Conservation (phyloP, 2,888 invertebrate genomes). For the Papilio demoleus region DNA sequence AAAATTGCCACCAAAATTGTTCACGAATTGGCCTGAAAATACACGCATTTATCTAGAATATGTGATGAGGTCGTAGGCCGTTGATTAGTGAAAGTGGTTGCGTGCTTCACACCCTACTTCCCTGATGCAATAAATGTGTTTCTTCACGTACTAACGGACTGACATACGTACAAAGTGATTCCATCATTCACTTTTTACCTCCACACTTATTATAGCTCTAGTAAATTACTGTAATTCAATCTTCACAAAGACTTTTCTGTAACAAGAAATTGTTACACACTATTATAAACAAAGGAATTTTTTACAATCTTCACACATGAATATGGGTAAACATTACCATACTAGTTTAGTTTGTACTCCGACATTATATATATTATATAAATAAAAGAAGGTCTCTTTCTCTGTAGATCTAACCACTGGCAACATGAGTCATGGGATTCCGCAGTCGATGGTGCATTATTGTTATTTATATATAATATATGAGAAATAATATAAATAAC, state of each 20-base stretch:
- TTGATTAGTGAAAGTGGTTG: conserved; percentile 45
- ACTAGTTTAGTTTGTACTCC: too few relatives aligned
- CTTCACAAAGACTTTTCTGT: neutral
- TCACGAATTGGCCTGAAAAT: conserved; percentile 11
- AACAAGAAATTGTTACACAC: conserved; percentile 13
- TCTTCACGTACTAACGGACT: conserved; percentile 21
- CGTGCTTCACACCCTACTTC: conserved; percentile 32
- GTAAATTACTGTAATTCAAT: conserved; percentile 15
- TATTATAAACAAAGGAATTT: neutral
- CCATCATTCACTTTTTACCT: conserved; percentile 14
- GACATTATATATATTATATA: too few relatives aligned
- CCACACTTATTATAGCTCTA: conserved; percentile 12
- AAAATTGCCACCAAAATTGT: neutral
- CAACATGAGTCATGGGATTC: too few relatives aligned
- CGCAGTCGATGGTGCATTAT: too few relatives aligned
- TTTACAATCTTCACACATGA: neutral
- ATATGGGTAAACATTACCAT: neutral
- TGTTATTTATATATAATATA: too few relatives aligned
- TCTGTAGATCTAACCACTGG: too few relatives aligned
- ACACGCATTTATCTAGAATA: conserved; percentile 28
- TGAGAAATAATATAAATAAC: too few relatives aligned
- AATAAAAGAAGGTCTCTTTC: too few relatives aligned
- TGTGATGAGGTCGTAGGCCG: conserved; percentile 43
- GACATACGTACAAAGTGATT: conserved; percentile 8
- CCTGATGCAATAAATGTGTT: conserved; percentile 35